A percentile compares a stretch with the other conserved stretches of the same genome.
Conservation (phyloP, 2,797 vertebrate genomes). For the Ctenosaura bakeri region DNA sequence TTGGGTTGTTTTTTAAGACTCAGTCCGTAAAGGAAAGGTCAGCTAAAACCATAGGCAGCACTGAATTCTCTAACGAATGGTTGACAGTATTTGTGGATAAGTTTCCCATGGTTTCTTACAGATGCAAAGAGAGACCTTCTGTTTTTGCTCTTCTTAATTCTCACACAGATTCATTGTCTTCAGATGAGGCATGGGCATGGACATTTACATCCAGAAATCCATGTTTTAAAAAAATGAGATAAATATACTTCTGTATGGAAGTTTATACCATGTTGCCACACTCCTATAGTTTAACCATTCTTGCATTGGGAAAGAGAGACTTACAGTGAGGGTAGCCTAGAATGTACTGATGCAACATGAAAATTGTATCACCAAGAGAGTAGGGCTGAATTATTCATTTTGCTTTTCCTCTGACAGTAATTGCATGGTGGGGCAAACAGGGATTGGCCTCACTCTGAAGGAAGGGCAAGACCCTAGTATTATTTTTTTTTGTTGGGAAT, state of each 20-base stretch:
- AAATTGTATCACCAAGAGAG: neutral
- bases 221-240: neutral
- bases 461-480: neutral
- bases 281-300: neutral
- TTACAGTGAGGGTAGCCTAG: no score
- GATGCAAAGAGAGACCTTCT: neutral
- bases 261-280: neutral
- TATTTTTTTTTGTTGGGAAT: neutral
- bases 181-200: no score
- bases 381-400: neutral
- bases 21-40: neutral
- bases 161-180: neutral
- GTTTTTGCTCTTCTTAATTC: neutral
- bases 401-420: neutral
- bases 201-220: neutral
- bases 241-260: neutral
- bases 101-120: neutral
- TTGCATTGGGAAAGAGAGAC: neutral
- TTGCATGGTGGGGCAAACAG: neutral
- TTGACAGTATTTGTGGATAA: neutral
- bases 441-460: neutral
- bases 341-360: neutral
- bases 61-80: neutral
- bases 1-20: neutral
- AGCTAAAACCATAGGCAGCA: neutral